Conservation (phyloP, 2,797 vertebrate genomes). For the Arctocebus calabarensis region DNA sequence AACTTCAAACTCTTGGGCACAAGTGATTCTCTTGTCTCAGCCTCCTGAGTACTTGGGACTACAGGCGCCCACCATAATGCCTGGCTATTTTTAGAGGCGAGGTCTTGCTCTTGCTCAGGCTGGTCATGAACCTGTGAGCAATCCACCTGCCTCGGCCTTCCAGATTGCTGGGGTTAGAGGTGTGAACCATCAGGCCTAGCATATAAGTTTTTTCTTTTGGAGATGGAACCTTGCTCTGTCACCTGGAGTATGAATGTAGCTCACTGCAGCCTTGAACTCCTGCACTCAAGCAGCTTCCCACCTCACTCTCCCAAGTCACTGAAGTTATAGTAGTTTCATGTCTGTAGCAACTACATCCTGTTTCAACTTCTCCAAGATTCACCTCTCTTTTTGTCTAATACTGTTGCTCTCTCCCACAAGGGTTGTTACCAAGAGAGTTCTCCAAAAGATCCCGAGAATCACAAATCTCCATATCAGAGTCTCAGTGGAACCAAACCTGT, state of each 20-base stretch:
- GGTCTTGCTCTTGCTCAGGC: no score
- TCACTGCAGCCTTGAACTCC: neutral
- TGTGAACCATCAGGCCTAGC: no score
- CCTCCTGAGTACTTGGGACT: no score
- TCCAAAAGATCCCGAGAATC: neutral
- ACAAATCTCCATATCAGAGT: neutral
- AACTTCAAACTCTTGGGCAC: no score
- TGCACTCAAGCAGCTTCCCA: neutral
- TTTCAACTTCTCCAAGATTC: neutral
- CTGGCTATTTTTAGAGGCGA: no score
- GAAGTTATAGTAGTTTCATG: neutral
- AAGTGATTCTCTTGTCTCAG: no score
- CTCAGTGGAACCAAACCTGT: neutral
- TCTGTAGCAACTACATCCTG: neutral
- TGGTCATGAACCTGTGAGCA: no score
- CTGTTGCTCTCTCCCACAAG: fast-evolving
- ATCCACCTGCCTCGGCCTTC: no score
- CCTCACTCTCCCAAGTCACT: neutral
- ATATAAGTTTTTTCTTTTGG: neutral
- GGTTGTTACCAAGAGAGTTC: neutral
- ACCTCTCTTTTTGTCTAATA: neutral
- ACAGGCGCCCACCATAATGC: no score
- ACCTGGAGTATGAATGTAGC: neutral
- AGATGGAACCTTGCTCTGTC: neutral
- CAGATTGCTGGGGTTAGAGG: no score